A percentile compares a stretch with the other conserved stretches of the same genome.
Conservation (phyloP, 2,888 invertebrate species). For the Sinotaia quadrata region DNA sequence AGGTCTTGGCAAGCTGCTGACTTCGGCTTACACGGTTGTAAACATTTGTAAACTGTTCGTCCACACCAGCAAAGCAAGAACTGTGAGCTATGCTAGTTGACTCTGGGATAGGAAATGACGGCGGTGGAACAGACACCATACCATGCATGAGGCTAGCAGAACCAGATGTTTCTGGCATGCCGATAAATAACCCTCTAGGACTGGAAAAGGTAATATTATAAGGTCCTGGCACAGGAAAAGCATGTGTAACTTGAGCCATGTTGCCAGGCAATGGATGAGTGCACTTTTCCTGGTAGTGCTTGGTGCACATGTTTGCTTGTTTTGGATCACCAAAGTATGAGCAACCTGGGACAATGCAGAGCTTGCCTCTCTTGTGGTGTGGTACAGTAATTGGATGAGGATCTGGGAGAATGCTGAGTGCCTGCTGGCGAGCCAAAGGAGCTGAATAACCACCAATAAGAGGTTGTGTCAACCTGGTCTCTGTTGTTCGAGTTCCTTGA, state of each 20-base stretch:
- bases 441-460: background rate
- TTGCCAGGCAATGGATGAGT: background rate
- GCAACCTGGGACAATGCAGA: slow-evolving; percentile 26
- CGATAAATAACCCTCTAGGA: background rate
- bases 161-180: background rate
- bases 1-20: slow-evolving; percentile 33
- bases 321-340: slow-evolving; percentile 37
- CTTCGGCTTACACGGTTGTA: slow-evolving; percentile 40
- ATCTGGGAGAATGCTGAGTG: background rate
- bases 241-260: background rate
- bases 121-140: slow-evolving; percentile 30
- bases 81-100: background rate
- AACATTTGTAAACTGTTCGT: slow-evolving; percentile 26
- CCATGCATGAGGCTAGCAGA: background rate
- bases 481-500: background rate
- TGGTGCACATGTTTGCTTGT: slow-evolving; percentile 31
- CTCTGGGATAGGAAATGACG: slow-evolving; percentile 2
- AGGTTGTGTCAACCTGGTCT: background rate
- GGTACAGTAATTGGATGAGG: slow-evolving; percentile 3
- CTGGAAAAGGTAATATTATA: too few species aligned
- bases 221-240: background rate
- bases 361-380: slow-evolving; percentile 1
- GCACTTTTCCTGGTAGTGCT: slow-evolving; percentile 1
- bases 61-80: background rate
- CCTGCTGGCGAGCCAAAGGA: background rate